Conservation (phyloP, 2,113 vertebrate species). For the Ginglymostoma cirratum region DNA sequence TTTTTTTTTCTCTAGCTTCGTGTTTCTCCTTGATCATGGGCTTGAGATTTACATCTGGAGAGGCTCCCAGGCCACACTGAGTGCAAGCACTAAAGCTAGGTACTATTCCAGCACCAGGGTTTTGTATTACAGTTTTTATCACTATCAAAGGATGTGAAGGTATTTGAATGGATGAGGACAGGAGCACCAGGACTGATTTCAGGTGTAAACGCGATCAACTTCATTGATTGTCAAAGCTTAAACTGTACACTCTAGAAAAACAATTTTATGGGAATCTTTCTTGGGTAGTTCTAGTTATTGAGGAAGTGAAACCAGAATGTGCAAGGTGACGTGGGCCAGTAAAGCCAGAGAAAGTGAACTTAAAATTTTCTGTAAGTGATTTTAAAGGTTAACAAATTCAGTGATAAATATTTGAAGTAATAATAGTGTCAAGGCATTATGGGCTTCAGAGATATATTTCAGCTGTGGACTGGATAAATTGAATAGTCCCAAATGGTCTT, state of each 20-base stretch:
- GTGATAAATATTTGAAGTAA: background rate
- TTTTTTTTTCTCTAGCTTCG: conserved; percentile 62
- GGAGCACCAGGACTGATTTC: background rate
- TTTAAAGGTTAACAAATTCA: background rate
- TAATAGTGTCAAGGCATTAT: background rate
- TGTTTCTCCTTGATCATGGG: conserved; percentile 82
- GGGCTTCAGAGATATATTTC: background rate
- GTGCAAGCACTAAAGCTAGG: conserved; percentile 90
- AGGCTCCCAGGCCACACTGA: conserved; percentile 78
- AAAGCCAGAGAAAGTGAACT: background rate
- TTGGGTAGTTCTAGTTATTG: background rate
- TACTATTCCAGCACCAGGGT: conserved; percentile 43
- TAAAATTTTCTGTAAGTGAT: background rate
- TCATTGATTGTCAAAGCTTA: background rate
- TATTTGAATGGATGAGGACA: background rate
- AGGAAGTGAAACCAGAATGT: background rate
- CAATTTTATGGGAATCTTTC: background rate
- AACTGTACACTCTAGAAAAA: background rate
- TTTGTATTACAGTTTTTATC: background rate
- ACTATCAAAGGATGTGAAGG: background rate
- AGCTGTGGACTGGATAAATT: background rate
- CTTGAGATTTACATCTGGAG: conserved; percentile 83
- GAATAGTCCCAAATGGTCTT: background rate
- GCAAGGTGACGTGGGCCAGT: background rate
- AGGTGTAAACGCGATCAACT: background rate